Conservation (phyloP, 2,888 invertebrate species). For the Nomada hirtipes region DNA sequence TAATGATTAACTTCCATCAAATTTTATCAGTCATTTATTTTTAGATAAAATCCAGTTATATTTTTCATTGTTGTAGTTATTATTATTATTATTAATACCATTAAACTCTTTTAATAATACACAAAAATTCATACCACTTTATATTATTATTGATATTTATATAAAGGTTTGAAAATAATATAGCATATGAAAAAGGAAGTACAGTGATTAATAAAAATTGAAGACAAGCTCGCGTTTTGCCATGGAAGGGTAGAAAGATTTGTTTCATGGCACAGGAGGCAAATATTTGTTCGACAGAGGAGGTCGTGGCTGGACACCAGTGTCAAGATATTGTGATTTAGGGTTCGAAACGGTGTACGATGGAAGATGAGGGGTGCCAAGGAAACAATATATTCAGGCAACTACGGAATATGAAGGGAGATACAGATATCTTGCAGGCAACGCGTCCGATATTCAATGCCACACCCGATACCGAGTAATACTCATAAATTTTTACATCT, state of each 20-base stretch:
- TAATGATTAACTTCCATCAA: too few relatives aligned
- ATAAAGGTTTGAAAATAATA: too few relatives aligned
- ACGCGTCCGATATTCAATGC: slow-evolving; percentile 70
- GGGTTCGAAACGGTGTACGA: slow-evolving; percentile 31
- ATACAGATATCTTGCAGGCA: slow-evolving; percentile 46
- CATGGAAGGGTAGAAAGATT: neutral
- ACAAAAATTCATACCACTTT: too few relatives aligned
- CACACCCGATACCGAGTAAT: slow-evolving; percentile 64
- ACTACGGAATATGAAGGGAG: slow-evolving; percentile 21
- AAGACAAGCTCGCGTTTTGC: neutral
- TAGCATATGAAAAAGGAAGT: neutral
- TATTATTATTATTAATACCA: too few relatives aligned
- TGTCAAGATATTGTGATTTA: slow-evolving; percentile 68
- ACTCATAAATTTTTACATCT: slow-evolving; percentile 69
- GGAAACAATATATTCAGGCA: slow-evolving; percentile 38
- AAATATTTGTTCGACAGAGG: slow-evolving; percentile 21
- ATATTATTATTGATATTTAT: too few relatives aligned
- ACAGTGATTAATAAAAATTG: neutral
- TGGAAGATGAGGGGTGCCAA: slow-evolving; percentile 10
- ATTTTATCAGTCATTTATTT: too few relatives aligned
- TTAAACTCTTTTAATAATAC: too few relatives aligned
- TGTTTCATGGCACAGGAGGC: slow-evolving; percentile 14
- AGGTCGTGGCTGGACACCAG: slow-evolving; percentile 39
- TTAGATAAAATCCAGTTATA: too few relatives aligned
- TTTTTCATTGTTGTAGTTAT: too few relatives aligned